Conservation (phyloP, 1,140 invertebrate species). For the Zaprionus lachaisei region DNA sequence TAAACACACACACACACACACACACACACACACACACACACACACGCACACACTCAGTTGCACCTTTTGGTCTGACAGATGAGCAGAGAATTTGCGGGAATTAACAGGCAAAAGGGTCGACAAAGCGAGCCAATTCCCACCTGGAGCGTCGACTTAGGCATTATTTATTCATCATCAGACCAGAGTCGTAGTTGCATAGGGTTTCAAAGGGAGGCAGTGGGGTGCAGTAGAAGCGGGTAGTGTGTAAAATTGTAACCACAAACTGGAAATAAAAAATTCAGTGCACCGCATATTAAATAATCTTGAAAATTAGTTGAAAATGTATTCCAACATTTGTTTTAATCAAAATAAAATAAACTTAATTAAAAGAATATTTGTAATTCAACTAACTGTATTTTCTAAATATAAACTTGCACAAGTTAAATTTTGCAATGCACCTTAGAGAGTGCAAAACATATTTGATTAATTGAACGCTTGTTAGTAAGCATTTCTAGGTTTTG, state of each 20-base stretch:
- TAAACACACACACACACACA: too few species aligned
- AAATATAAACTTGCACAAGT: too few species aligned
- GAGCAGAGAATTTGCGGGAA: slow-evolving; percentile 42
- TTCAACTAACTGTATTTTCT: too few species aligned
- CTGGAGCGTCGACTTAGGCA: neutral
- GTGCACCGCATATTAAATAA: too few species aligned
- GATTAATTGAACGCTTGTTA: too few species aligned
- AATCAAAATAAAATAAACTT: too few species aligned
- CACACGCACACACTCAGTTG: neutral
- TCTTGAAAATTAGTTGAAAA: too few species aligned
- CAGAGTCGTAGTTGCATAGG: neutral
- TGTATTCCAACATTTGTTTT: too few species aligned
- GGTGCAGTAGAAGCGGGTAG: neutral
- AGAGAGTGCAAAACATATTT: too few species aligned
- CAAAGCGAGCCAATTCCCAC: neutral
- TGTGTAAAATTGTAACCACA: neutral
- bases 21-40: neutral
- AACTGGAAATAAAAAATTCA: neutral
- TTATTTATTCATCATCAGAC: slow-evolving; percentile 31
- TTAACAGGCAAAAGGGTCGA: slow-evolving; percentile 30
- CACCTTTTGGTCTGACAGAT: slow-evolving; percentile 4
- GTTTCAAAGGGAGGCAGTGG: neutral
- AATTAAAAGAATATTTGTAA: too few species aligned
- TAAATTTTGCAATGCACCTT: too few species aligned
- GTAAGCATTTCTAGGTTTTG: too few species aligned